Conservation (phyloP, 2,888 invertebrate genomes). For the Cinara cedri region DNA sequence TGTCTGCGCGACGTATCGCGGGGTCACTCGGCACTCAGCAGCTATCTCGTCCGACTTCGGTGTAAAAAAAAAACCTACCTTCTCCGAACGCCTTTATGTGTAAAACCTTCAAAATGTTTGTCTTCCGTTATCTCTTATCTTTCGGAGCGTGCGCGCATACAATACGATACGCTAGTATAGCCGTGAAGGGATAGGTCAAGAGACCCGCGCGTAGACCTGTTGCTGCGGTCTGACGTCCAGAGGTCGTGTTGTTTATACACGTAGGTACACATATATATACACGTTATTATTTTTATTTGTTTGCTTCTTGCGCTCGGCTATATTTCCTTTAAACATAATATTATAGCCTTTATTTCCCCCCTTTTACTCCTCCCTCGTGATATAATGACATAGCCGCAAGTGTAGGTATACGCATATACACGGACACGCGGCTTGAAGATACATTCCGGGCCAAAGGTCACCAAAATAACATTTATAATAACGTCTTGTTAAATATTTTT, state of each 20-base stretch:
- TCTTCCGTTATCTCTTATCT: constrained; percentile 6
- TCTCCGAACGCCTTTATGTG: too few relatives aligned
- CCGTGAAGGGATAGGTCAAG: neutral
- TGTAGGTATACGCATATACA: too few relatives aligned
- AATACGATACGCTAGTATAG: too few relatives aligned
- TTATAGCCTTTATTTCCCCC: too few relatives aligned
- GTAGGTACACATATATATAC: neutral
- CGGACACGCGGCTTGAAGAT: neutral
- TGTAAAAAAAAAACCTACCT: too few relatives aligned
- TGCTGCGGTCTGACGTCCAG: neutral
- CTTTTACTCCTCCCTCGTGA: too few relatives aligned
- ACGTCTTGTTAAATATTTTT: neutral
- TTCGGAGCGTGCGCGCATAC: neutral
- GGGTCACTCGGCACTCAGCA: neutral
- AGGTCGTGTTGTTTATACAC: neutral
- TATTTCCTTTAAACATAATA: too few relatives aligned
- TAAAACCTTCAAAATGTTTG: neutral
- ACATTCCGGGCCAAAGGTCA: neutral
- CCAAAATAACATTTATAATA: neutral
- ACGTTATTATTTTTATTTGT: neutral
- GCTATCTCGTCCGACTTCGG: neutral
- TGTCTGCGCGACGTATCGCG: neutral
- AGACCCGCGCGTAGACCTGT: neutral
- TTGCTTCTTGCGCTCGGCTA: neutral
- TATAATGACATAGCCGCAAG: too few relatives aligned